phyloP scores from a whole-genome alignment of 2,888 invertebrate genomes.

The Morpho deidamia region DNA sequence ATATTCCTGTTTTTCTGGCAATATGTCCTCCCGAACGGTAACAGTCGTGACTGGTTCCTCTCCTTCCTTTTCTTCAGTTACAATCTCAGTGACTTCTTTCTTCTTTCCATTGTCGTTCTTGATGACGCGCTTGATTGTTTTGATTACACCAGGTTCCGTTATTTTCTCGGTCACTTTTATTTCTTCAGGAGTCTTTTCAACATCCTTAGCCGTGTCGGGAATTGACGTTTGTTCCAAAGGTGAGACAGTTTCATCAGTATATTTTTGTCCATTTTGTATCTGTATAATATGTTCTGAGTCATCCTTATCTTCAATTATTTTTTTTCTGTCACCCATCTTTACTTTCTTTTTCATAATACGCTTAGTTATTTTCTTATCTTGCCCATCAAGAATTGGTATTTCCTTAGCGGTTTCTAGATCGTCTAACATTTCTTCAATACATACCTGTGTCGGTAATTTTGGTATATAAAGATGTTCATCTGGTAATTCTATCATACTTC shows the following conservation, averaged over 20 bases:
- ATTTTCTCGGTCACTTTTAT: slow-evolving; percentile 47
- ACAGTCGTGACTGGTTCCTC: not conserved
- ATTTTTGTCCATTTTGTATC: slow-evolving; percentile 34
- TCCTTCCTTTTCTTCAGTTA: not conserved
- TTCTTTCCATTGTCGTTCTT: slow-evolving; percentile 28
- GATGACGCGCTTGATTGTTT: slow-evolving; percentile 31
- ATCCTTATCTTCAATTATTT: not conserved
- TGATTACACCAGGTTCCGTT: slow-evolving; percentile 43
- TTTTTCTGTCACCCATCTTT: slow-evolving; percentile 4
- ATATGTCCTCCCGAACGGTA: slow-evolving; percentile 29
- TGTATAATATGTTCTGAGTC: slow-evolving; percentile 13
- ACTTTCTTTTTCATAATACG: slow-evolving; percentile 14
- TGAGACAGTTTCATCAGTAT: slow-evolving; percentile 30
- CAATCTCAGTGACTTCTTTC: slow-evolving; percentile 29
- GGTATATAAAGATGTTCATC: slow-evolving; percentile 43
- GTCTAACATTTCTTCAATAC: slow-evolving; percentile 40
- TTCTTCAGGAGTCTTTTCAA: slow-evolving; percentile 4
- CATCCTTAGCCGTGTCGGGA: not conserved
- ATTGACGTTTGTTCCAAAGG: slow-evolving; percentile 28
- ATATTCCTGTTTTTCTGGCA: too few species aligned
- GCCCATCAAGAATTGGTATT: too few species aligned
- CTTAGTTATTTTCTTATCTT: slow-evolving; percentile 14
- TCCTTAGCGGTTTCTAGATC: slow-evolving; percentile 24
- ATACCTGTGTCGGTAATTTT: slow-evolving; percentile 42
- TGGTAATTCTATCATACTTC: slow-evolving; percentile 36